These are phyloP conservation scores for Chelonus formosanus DNA, from an alignment of 2,888 invertebrate species.

Conservation along the genomic window DNA sequence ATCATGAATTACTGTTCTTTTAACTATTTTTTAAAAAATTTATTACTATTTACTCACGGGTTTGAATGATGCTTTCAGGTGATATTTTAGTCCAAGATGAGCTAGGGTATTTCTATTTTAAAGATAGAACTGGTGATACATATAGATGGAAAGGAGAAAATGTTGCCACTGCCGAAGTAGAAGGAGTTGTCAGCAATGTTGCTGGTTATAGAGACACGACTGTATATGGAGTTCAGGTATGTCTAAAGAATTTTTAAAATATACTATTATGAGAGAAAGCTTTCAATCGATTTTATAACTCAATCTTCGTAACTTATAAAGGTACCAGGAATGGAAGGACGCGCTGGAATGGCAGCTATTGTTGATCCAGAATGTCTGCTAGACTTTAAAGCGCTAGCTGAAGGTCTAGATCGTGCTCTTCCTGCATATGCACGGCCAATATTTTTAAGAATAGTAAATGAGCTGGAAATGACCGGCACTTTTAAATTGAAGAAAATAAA, in stretches of 20 bases:
- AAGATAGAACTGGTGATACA: slow-evolving; percentile 96
- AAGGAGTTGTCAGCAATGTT: slow-evolving; percentile 86
- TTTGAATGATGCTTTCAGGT: slow-evolving; percentile 73
- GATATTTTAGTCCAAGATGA: slow-evolving; percentile 93
- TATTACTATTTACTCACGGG: too few relatives aligned
- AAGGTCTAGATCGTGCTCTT: slow-evolving; percentile 65
- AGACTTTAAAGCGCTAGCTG: slow-evolving; percentile 63
- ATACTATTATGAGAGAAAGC: too few relatives aligned
- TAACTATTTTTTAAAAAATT: too few relatives aligned
- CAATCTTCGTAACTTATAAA: slow-evolving; percentile 34
- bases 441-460: slow-evolving; percentile 70
- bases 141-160: slow-evolving; percentile 99
- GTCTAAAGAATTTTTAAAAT: too few relatives aligned
- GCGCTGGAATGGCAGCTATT: slow-evolving; percentile 76
- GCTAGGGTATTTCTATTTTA: slow-evolving; percentile 92
- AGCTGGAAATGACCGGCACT: slow-evolving; percentile 74
- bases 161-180: slow-evolving; percentile 97
- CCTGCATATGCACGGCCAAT: slow-evolving; percentile 73
- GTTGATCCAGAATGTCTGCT: slow-evolving; percentile 66
- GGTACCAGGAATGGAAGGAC: slow-evolving; percentile 68
- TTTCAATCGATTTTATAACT: too few relatives aligned
- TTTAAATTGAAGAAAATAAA: slow-evolving; percentile 75
- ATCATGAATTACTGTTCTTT: too few relatives aligned
- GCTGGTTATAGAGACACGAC: slow-evolving; percentile 86
- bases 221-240: slow-evolving; percentile 92